Percentiles rank a stretch among this genome's conserved stretches.
phyloP scores from a whole-genome alignment of 2,888 invertebrate species.

The Ectemnius lituratus region DNA sequence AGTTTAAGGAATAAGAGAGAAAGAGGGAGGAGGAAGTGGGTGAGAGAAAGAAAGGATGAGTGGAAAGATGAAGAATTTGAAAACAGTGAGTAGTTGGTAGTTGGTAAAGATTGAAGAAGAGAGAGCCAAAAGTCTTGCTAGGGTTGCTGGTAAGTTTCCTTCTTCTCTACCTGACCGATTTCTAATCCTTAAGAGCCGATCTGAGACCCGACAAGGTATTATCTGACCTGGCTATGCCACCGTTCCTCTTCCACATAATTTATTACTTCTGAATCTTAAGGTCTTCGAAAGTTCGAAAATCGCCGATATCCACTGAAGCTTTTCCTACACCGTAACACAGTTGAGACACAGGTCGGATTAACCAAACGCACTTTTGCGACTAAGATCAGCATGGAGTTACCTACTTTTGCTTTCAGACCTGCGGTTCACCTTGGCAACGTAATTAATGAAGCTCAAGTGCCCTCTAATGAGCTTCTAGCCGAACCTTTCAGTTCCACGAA shows the following conservation, averaged over 20 bases:
- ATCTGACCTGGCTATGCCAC: constrained; percentile 62
- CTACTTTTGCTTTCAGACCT: constrained; percentile 25
- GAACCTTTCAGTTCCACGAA: constrained; percentile 38
- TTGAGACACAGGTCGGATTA: constrained; percentile 44
- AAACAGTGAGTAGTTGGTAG: neutral
- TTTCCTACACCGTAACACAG: constrained; percentile 41
- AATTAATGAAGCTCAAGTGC: constrained; percentile 73
- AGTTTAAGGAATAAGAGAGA: too few species aligned
- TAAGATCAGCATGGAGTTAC: too few species aligned
- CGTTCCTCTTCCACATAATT: constrained; percentile 66
- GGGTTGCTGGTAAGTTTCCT: neutral
- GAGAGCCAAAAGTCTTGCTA: neutral
- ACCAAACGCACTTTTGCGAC: constrained; percentile 34
- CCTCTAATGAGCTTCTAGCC: constrained; percentile 57
- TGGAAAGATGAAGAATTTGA: too few species aligned
- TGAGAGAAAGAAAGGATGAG: too few species aligned
- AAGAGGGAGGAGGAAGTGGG: too few species aligned
- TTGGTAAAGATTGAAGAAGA: neutral
- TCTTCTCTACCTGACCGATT: constrained; percentile 54
- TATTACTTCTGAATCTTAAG: constrained; percentile 68
- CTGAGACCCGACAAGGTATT: constrained; percentile 26
- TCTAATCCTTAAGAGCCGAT: constrained; percentile 61
- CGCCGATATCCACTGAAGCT: constrained; percentile 55
- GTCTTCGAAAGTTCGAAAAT: constrained; percentile 65
- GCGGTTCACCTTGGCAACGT: constrained; percentile 62